These are phyloP conservation scores for Ceryle rudis DNA, from an alignment of 2,797 vertebrate species.

Conservation along the genomic window DNA sequence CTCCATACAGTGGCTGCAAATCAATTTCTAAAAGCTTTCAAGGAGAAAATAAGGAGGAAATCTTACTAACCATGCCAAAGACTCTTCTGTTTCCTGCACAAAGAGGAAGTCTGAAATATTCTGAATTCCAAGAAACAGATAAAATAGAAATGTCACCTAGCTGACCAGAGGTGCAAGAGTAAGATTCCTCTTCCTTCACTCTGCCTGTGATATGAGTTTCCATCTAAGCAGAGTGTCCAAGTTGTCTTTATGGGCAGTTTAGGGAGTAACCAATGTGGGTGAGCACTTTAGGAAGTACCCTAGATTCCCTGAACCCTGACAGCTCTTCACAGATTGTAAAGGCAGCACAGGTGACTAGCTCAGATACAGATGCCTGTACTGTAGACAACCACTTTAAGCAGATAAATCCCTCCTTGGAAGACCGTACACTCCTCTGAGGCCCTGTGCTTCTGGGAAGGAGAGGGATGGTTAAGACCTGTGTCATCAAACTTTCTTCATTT, in stretches of 20 bases:
- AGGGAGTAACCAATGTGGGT: not conserved
- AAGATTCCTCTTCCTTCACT: not conserved
- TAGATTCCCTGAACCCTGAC: not conserved
- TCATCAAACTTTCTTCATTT: not conserved
- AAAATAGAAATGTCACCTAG: constrained; percentile 14
- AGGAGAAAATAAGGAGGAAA: constrained; percentile 30
- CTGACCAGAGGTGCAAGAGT: not conserved
- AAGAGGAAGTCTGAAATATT: constrained; percentile 52
- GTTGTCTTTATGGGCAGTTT: not conserved
- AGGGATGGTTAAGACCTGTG: not conserved
- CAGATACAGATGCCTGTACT: constrained; percentile 9
- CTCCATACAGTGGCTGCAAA: not conserved
- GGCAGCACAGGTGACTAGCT: constrained; percentile 8
- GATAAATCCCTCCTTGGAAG: constrained; percentile 46
- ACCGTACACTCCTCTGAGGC: not conserved
- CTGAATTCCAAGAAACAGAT: constrained; percentile 32
- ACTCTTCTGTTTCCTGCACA: constrained; percentile 6
- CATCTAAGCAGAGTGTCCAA: not conserved
- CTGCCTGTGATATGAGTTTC: not conserved
- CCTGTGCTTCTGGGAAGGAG: not conserved
- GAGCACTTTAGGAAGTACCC: not conserved
- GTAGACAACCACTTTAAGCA: not conserved
- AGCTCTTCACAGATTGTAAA: constrained; percentile 9
- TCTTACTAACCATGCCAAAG: not conserved
- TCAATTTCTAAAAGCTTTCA: constrained; percentile 9